Conservation (phyloP, 2,113 vertebrate genomes). For the Podiceps cristatus region DNA sequence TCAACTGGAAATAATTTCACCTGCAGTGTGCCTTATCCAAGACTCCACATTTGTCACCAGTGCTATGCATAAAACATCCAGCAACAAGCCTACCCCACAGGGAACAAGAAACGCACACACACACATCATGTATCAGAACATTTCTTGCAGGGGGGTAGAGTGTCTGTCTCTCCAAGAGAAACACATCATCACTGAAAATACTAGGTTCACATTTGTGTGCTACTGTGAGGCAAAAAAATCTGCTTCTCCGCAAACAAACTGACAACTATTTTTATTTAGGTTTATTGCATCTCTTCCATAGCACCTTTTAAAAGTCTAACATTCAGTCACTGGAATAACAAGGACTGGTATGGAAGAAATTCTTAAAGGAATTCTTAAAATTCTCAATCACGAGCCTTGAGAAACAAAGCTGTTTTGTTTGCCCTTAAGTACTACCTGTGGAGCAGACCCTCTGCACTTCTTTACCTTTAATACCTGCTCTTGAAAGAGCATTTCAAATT, state of each 20-base stretch:
- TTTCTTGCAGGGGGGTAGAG: not conserved
- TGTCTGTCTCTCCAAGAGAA: not conserved
- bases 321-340: not conserved
- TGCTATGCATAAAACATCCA: constrained; percentile 28
- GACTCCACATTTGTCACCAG: not conserved
- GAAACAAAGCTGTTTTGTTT: not conserved
- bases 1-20: constrained; percentile 22
- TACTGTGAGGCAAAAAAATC: not conserved
- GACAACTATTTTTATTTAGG: not conserved
- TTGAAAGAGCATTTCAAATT: not conserved
- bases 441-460: not conserved
- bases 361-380: too few relatives aligned
- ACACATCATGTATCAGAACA: fast-evolving
- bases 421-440: not conserved
- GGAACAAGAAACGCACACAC: not conserved
- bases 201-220: not conserved
- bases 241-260: not conserved
- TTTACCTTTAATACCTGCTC: not conserved
- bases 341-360: not conserved
- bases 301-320: not conserved
- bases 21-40: not conserved
- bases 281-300: not conserved
- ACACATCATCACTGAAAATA: not conserved
- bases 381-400: not conserved
- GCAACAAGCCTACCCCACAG: not conserved